Evolutionary conservation across 1,140 invertebrate genomes (phyloP).

Genomic region (Dryas iulia): DNA sequence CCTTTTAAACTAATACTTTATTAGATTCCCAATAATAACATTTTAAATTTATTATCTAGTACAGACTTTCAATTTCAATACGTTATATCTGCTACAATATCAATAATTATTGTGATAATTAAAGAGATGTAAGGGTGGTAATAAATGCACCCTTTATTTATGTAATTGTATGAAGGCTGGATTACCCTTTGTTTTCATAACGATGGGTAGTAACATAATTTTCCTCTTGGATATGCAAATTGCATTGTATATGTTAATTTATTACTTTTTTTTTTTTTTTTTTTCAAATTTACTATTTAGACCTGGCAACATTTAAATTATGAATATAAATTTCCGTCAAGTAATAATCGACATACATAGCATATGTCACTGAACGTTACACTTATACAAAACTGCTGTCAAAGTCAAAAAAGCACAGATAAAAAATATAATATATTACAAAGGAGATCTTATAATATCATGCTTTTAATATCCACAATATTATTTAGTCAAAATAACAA

Average conservation of each 20-base stretch:
- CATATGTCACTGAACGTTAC: neutral
- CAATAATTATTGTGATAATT: neutral
- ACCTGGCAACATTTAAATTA: neutral
- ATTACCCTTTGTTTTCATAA: neutral
- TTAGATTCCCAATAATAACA: no score
- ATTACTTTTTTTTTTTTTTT: neutral
- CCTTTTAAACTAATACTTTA: no score
- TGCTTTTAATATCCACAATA: conserved; percentile 9
- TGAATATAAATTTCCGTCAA: neutral
- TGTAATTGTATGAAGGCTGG: neutral
- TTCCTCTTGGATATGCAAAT: neutral
- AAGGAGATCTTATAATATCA: conserved; percentile 11
- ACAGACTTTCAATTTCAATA: no score
- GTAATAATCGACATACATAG: neutral
- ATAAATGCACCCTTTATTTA: neutral
- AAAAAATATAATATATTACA: neutral
- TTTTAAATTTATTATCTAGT: no score
- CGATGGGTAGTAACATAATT: neutral
- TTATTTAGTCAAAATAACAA: neutral
- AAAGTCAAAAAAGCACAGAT: neutral
- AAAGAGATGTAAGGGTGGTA: neutral
- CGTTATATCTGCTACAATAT: neutral
- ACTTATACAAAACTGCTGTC: neutral
- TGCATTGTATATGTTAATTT: neutral
- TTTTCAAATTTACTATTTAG: neutral